Percentiles rank a stretch among this genome's conserved stretches.
These are phyloP conservation scores for Reticulitermes lucifugus DNA, from an alignment of 2,888 invertebrate genomes.

Conservation along the genomic window DNA sequence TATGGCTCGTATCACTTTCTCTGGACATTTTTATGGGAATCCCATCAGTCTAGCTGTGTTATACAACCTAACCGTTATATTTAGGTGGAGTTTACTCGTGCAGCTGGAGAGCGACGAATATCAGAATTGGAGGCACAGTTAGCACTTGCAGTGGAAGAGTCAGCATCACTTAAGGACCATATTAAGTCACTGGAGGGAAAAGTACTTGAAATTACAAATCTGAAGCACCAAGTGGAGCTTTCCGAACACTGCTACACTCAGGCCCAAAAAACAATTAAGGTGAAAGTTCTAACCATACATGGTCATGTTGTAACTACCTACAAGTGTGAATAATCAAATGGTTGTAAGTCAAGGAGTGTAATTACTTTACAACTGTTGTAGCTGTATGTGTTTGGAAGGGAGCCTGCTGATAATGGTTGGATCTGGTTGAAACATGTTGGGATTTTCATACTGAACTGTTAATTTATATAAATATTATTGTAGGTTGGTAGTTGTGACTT, in stretches of 20 bases:
- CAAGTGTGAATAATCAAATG: no score
- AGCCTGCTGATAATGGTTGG: no score
- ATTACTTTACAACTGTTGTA: no score
- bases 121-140: constrained; percentile 17
- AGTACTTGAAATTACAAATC: constrained; percentile 31
- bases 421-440: no score
- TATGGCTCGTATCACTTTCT: not conserved
- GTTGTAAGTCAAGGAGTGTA: no score
- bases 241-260: constrained; percentile 54
- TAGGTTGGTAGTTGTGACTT: no score
- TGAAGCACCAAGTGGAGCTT: constrained; percentile 51
- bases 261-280: not conserved
- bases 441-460: no score
- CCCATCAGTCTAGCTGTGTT: no score
- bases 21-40: not conserved
- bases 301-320: no score
- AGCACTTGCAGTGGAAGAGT: constrained; percentile 11
- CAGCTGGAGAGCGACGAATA: not conserved
- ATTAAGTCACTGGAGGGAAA: constrained; percentile 49
- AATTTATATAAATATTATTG: no score
- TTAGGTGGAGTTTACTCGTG: not conserved
- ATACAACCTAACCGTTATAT: constrained; percentile 54
- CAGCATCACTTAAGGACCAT: constrained; percentile 49
- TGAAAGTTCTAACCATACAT: not conserved
- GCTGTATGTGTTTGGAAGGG: no score